A percentile compares a stretch with the other conserved stretches of the same genome.
Conservation (phyloP, 2,113 vertebrate genomes). For the Ceyx margarethae region DNA sequence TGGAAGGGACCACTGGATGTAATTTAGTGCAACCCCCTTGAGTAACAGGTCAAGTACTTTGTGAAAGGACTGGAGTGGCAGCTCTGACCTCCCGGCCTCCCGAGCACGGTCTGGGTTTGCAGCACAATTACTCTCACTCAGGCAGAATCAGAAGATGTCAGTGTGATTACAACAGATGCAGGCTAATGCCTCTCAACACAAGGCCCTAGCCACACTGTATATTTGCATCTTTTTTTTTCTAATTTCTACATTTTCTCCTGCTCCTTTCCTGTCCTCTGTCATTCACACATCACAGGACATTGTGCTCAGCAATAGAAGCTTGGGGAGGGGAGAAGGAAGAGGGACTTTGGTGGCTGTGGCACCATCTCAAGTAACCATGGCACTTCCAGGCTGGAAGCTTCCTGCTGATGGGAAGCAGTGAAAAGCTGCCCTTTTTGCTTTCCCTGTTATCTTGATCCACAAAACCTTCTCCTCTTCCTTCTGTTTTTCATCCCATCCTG, state of each 20-base stretch:
- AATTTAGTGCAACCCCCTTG: not conserved
- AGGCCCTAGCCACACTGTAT: not conserved
- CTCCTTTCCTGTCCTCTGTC: not conserved
- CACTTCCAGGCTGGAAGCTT: not conserved
- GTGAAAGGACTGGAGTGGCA: not conserved
- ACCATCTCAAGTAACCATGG: not conserved
- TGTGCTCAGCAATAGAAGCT: not conserved
- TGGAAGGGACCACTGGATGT: not conserved
- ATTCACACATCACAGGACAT: accelerated
- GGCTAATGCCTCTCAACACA: not conserved
- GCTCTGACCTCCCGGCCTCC: not conserved
- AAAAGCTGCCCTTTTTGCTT: not conserved
- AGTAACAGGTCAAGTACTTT: not conserved
- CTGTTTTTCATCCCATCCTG: not conserved
- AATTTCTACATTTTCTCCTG: not conserved
- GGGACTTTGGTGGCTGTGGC: not conserved
- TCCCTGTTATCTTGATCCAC: not conserved
- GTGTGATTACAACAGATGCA: not conserved
- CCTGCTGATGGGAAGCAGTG: not conserved
- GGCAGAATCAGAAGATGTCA: not conserved
- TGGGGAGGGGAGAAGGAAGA: not conserved
- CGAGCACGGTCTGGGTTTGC: not conserved
- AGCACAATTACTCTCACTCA: not conserved
- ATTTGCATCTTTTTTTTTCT: not conserved
- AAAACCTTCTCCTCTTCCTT: not conserved